Conservation (phyloP, 2,113 vertebrate species). For the Columba livia region DNA sequence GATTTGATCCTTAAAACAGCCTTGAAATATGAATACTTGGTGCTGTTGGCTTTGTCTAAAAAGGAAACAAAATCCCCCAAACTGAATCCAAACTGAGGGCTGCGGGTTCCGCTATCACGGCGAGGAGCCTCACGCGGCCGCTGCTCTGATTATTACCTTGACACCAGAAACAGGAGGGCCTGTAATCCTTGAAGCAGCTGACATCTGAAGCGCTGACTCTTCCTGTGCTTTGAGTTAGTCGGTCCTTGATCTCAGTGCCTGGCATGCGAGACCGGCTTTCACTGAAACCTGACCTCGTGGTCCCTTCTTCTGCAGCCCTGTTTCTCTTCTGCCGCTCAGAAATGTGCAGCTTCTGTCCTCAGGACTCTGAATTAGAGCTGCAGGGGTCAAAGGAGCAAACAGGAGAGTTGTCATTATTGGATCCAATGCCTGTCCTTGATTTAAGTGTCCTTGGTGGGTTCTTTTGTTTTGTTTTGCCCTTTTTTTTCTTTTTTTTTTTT, state of each 20-base stretch:
- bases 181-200: slow-evolving; percentile 31
- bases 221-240: slow-evolving; percentile 50
- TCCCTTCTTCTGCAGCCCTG: neutral
- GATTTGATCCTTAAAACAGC: slow-evolving; percentile 62
- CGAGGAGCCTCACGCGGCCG: neutral
- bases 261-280: slow-evolving; percentile 28
- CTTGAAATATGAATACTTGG: slow-evolving; percentile 19
- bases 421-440: neutral
- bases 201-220: slow-evolving; percentile 2
- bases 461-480: neutral
- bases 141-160: slow-evolving; percentile 42
- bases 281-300: slow-evolving; percentile 37
- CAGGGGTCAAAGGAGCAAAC: slow-evolving; percentile 4
- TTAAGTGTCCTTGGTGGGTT: neutral
- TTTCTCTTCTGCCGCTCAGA: slow-evolving; percentile 13
- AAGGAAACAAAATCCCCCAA: slow-evolving; percentile 56
- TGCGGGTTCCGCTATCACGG: neutral
- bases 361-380: slow-evolving; percentile 36
- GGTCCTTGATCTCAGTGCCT: neutral
- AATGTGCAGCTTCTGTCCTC: neutral
- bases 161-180: slow-evolving; percentile 12
- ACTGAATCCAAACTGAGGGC: neutral
- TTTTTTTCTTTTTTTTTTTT: neutral
- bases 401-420: slow-evolving; percentile 13
- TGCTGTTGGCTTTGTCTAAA: slow-evolving; percentile 35